A percentile compares a stretch with the other conserved stretches of the same genome.
phyloP scores from a whole-genome alignment of 2,113 vertebrate species.

The Atractosteus spatula region DNA sequence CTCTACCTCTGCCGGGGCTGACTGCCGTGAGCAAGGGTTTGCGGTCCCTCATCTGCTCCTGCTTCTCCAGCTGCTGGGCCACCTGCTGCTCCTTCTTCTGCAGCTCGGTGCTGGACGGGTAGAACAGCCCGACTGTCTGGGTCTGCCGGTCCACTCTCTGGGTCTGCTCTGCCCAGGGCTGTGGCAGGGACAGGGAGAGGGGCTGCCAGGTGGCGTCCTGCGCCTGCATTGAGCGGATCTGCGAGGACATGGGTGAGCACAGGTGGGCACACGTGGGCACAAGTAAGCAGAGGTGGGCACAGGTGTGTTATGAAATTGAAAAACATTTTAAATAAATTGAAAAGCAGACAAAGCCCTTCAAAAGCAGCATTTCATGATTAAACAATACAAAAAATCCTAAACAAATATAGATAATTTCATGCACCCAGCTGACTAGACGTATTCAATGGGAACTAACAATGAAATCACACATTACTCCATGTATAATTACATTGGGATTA shows the following conservation, averaged over 20 bases:
- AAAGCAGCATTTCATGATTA: no score
- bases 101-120: slow-evolving; percentile 76
- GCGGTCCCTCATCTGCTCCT: slow-evolving; percentile 65
- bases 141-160: slow-evolving; percentile 65
- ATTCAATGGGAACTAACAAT: no score
- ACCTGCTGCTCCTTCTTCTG: slow-evolving; percentile 67
- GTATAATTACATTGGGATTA: no score
- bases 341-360: no score
- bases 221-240: slow-evolving; percentile 32
- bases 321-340: no score
- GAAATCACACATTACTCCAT: no score
- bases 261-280: neutral
- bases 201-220: slow-evolving; percentile 54
- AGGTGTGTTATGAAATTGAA: no score
- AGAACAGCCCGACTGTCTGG: slow-evolving; percentile 85
- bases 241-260: neutral
- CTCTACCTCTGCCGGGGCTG: slow-evolving; percentile 86
- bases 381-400: no score
- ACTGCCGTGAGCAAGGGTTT: slow-evolving; percentile 72
- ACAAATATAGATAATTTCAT: no score
- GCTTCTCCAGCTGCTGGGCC: slow-evolving; percentile 54
- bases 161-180: slow-evolving; percentile 19
- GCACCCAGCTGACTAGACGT: no score
- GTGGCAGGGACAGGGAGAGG: slow-evolving; percentile 27
- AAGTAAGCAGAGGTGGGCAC: no score